Base-by-base conservation (phyloP, 2,888 invertebrate genomes). In the Diloba caeruleocephala region DNA sequence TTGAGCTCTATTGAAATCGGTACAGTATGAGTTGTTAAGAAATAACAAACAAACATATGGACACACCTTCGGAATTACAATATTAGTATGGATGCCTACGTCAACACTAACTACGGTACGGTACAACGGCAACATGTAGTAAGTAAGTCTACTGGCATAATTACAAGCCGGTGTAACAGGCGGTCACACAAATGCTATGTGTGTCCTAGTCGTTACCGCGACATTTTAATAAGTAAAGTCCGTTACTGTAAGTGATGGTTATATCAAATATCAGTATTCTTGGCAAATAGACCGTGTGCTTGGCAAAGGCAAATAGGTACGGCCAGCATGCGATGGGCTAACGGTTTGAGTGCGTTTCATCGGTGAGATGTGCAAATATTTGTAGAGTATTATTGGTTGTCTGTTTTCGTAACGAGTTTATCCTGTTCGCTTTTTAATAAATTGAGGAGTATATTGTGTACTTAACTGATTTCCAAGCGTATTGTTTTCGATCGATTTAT, bases 171-270 rank as follows among this genome's bases (percentile, higher is more conserved):
- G 71, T 64, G 72, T 78, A 78, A 77, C 64, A 69, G 60, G 56
- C 59, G 58, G 64, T 56, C 71, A 50, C 52, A 53, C 54, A 68
- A 74, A 58, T 66, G 72, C 54, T 65, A 62, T 44, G 54, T 55
- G 49, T 58, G 54, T 53, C 62, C 59, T 54, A 68, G 54, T 59
- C 60, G 61, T 76, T 78, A 78, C 75, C 72, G 58, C 54, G 60
- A 73, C 65, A 76, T 65, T 76, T 76, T 80, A 78, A 79, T 75
- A 74, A 62, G 70, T 62, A 44, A 59, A 45, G 56, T 26, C 74
- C 74, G 77, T 78, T 79, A 77, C 57, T 33, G 52, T 80, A 82
- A 83, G 71, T 80, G 76, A 76, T 72, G 74, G 80, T 79, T 78
- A 66, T 78, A 76, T 78, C 74, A 76, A 79, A 79, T 78, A 72